Evolutionary conservation across 2,797 vertebrate species (phyloP).

Genomic region (Leuciscus waleckii): DNA sequence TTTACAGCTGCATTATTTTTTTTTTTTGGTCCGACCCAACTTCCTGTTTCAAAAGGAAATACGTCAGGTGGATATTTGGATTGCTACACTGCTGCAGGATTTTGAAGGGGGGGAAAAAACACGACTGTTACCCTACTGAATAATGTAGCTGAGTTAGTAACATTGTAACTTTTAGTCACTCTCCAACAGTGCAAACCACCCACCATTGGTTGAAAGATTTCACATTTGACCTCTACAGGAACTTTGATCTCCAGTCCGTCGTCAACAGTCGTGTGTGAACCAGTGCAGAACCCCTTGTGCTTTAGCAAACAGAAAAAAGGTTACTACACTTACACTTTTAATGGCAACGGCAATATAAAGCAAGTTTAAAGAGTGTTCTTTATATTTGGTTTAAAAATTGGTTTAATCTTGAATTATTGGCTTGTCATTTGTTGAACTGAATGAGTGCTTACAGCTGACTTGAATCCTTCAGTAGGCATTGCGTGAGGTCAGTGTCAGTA

Average conservation of each 20-base stretch:
- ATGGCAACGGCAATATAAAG: not conserved
- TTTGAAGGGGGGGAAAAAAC: not conserved
- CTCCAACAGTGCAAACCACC: not conserved
- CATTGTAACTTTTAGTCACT: not conserved
- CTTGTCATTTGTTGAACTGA: not conserved
- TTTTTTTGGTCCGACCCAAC: not conserved
- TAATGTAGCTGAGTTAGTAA: not conserved
- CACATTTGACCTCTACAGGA: constrained; percentile 67
- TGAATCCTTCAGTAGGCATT: constrained; percentile 68
- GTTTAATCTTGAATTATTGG: not conserved
- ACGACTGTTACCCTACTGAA: no score
- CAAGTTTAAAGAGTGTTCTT: not conserved
- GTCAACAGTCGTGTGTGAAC: constrained; percentile 62
- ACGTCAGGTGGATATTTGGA: not conserved
- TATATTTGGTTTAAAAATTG: not conserved
- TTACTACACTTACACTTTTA: not conserved
- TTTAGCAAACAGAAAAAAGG: constrained; percentile 49
- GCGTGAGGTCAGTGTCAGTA: constrained; percentile 47
- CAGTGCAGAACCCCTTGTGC: constrained; percentile 72
- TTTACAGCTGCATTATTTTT: not conserved
- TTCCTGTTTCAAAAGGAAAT: not conserved
- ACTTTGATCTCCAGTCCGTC: constrained; percentile 58
- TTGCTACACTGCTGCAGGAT: not conserved
- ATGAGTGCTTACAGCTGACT: constrained; percentile 70
- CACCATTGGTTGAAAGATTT: constrained; percentile 75